These are phyloP conservation scores for Petroica traversi DNA, from an alignment of 2,113 vertebrate species.

Conservation along the genomic window DNA sequence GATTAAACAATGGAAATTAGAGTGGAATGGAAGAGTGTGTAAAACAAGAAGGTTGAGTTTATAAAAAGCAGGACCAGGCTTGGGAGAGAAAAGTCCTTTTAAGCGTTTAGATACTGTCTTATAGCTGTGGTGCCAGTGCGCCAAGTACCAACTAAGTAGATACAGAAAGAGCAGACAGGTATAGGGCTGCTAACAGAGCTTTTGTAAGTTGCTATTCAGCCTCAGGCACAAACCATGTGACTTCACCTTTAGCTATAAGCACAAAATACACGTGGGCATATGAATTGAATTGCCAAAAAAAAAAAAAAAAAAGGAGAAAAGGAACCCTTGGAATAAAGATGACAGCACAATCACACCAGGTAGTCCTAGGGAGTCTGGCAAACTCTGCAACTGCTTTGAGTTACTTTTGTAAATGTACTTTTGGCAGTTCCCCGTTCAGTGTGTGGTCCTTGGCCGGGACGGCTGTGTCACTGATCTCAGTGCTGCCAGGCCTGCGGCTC, in stretches of 20 bases:
- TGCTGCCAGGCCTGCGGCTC: background rate
- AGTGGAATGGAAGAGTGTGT: background rate
- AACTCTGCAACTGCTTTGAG: background rate
- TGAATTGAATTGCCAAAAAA: background rate
- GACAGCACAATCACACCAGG: background rate
- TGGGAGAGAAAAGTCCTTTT: background rate
- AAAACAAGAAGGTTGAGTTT: slow-evolving; percentile 26
- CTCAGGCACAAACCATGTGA: background rate
- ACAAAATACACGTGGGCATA: accelerated
- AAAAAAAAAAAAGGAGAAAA: background rate
- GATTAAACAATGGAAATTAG: slow-evolving; percentile 54
- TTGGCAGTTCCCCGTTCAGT: background rate
- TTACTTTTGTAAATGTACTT: background rate
- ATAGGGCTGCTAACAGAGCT: background rate
- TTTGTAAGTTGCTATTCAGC: background rate
- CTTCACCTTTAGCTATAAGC: background rate
- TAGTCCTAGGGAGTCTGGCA: background rate
- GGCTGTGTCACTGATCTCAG: background rate
- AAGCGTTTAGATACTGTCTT: background rate
- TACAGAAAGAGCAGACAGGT: background rate
- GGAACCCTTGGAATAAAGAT: background rate
- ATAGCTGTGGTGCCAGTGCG: accelerated
- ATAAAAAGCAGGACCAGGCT: background rate
- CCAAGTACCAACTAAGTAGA: background rate
- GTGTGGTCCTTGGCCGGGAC: background rate